A percentile compares a stretch with the other conserved stretches of the same genome.
Evolutionary conservation across 2,797 vertebrate genomes (phyloP).

Genomic region (Phataginus tricuspis): DNA sequence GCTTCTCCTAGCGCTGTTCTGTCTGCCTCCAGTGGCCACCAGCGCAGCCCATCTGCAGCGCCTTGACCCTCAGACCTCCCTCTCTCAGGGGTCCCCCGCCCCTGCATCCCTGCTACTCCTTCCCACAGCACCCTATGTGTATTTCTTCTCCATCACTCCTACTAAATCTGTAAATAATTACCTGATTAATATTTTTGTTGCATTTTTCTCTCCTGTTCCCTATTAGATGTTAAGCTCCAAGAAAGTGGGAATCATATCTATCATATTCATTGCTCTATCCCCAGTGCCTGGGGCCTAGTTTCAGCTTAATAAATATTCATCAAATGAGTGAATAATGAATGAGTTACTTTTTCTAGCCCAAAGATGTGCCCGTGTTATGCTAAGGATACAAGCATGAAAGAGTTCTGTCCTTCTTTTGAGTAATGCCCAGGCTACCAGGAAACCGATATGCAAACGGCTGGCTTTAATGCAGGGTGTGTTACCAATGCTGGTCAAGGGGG

Average conservation of each 20-base stretch:
- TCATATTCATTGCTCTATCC: background rate
- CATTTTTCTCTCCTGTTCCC: background rate
- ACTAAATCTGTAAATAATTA: background rate
- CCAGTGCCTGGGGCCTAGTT: background rate
- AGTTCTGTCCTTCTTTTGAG: background rate
- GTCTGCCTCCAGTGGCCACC: background rate
- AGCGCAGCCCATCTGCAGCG: background rate
- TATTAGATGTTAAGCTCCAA: background rate
- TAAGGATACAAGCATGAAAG: background rate
- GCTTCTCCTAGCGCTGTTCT: background rate
- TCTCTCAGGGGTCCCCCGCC: background rate
- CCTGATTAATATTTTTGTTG: background rate
- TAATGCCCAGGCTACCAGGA: background rate
- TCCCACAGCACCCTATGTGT: background rate
- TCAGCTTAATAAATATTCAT: background rate
- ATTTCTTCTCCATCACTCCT: background rate
- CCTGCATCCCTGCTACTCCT: background rate
- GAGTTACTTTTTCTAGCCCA: background rate
- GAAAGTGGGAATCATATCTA: background rate
- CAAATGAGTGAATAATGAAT: background rate
- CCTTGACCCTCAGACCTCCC: background rate
- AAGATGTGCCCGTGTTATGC: background rate
- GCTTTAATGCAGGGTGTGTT: background rate
- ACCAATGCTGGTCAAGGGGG: background rate
- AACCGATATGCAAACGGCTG: background rate